A percentile compares a stretch with the other conserved stretches of the same genome.
Conservation (phyloP, 2,113 vertebrate species). For the Pituophis catenifer region DNA sequence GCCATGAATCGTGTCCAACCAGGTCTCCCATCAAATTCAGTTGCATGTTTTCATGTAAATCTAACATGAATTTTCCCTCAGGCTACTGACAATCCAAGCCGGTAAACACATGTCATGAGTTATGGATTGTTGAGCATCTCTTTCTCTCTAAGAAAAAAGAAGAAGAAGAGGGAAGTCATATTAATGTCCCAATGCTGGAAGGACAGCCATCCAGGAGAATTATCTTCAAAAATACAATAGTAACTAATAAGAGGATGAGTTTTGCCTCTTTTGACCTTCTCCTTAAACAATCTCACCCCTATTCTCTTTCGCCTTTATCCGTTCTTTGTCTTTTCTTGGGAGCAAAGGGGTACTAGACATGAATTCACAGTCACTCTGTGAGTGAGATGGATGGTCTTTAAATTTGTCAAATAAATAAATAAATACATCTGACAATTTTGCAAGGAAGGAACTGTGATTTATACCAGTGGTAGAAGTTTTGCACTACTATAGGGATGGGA, state of each 20-base stretch:
- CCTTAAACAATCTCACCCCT: neutral
- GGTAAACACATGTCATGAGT: constrained; percentile 13
- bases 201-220: neutral
- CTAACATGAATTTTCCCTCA: neutral
- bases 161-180: neutral
- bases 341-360: neutral
- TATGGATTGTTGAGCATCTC: neutral
- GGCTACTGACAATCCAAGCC: constrained; percentile 2
- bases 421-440: neutral
- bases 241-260: neutral
- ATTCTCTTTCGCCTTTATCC: neutral
- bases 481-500: neutral
- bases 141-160: neutral
- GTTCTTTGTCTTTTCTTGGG: neutral
- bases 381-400: neutral
- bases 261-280: neutral
- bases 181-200: neutral
- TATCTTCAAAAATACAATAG: neutral
- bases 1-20: neutral
- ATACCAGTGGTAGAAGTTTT: neutral
- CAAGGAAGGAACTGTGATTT: neutral
- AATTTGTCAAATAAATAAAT: neutral
- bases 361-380: neutral
- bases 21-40: neutral
- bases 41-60: constrained; percentile 14